Evolutionary conservation across 2,113 vertebrate species (phyloP).

Genomic region (Catharus fuscescens): DNA sequence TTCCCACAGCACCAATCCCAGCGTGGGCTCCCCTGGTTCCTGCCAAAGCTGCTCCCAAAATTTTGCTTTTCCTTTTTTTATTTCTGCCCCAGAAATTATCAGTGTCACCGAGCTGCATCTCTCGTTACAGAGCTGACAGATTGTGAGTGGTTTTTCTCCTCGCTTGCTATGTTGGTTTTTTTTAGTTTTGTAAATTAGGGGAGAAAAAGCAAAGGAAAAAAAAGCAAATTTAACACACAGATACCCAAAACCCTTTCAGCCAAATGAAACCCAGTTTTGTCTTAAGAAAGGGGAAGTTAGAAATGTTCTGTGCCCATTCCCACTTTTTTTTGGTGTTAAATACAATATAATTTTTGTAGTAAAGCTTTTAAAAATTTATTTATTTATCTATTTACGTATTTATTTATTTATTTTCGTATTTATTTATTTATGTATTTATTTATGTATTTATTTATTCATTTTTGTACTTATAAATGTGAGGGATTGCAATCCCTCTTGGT

Average conservation of each 20-base stretch:
- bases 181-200: neutral
- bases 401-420: too few species aligned
- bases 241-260: neutral
- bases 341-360: too few species aligned
- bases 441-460: neutral
- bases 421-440: too few species aligned
- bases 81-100: neutral
- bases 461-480: neutral
- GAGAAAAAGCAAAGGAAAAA: neutral
- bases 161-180: neutral
- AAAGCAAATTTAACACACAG: neutral
- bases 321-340: too few species aligned
- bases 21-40: neutral
- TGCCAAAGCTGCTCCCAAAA: neutral
- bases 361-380: neutral
- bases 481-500: neutral
- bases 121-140: neutral
- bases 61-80: neutral
- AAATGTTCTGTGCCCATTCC: neutral
- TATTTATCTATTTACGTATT: too few species aligned
- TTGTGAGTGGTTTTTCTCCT: neutral
- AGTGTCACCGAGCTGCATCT: neutral
- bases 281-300: neutral
- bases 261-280: neutral
- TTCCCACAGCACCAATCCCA: conserved; percentile 18